These are phyloP conservation scores for Emmelina monodactyla DNA, from an alignment of 2,888 invertebrate species.

Conservation along the genomic window DNA sequence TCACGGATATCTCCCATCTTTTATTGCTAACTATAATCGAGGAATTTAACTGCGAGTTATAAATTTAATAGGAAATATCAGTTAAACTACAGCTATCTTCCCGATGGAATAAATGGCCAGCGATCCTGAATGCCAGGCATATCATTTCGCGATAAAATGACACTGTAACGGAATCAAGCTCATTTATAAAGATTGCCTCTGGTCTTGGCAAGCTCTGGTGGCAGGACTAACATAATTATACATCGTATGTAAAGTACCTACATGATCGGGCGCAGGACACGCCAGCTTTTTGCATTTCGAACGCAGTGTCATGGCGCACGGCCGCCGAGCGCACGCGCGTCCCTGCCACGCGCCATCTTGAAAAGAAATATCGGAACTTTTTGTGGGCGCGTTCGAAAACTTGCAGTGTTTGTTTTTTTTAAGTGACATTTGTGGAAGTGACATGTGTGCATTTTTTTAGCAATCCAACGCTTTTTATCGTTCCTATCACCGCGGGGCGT, in stretches of 20 bases:
- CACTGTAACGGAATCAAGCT: neutral
- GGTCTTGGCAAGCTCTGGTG: conserved; percentile 1
- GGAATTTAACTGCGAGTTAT: too few relatives aligned
- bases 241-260: conserved; percentile 42
- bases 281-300: conserved; percentile 25
- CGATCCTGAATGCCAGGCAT: too few relatives aligned
- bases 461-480: conserved; percentile 9
- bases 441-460: conserved; percentile 2
- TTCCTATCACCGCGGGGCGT: too few relatives aligned
- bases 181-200: conserved; percentile 1
- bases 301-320: conserved; percentile 54
- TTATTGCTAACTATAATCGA: too few relatives aligned
- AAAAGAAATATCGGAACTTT: conserved; percentile 9
- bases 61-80: too few relatives aligned
- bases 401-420: neutral
- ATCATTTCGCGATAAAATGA: too few relatives aligned
- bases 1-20: too few relatives aligned
- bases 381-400: conserved; percentile 1
- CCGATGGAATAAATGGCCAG: too few relatives aligned
- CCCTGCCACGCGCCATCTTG: conserved; percentile 26
- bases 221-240: conserved; percentile 37
- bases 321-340: conserved; percentile 39
- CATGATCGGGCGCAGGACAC: conserved; percentile 34
- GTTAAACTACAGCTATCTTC: too few relatives aligned
- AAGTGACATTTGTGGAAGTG: neutral